These are phyloP conservation scores for Drosophila quinaria DNA, from an alignment of 2,888 invertebrate species.

Conservation along the genomic window DNA sequence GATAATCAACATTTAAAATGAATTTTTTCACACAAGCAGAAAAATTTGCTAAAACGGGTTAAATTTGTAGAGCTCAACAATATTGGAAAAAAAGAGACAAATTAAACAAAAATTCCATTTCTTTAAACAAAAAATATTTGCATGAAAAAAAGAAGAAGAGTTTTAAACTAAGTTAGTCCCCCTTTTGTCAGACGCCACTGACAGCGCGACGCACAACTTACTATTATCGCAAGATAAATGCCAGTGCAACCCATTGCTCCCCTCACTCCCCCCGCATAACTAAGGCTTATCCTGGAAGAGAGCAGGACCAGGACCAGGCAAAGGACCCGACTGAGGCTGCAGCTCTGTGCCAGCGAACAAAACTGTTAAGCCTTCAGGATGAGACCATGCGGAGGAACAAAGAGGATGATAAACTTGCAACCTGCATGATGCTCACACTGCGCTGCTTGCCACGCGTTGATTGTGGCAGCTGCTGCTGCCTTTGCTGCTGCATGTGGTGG, in stretches of 20 bases:
- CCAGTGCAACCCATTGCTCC: slow-evolving; percentile 37
- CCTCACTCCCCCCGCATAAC: slow-evolving; percentile 60
- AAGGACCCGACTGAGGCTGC: slow-evolving; percentile 19
- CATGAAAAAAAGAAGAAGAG: too few species aligned
- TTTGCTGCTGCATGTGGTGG: slow-evolving; percentile 25
- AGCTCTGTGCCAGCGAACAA: slow-evolving; percentile 50
- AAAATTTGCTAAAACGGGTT: too few species aligned
- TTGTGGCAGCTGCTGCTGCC: slow-evolving; percentile 60
- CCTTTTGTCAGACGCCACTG: slow-evolving; percentile 35
- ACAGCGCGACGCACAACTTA: slow-evolving; percentile 59
- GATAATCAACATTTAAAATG: too few species aligned
- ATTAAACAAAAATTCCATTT: too few species aligned
- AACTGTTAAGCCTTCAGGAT: slow-evolving; percentile 70
- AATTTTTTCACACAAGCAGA: too few species aligned
- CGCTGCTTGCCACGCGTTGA: slow-evolving; percentile 43
- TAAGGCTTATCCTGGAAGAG: slow-evolving; percentile 66
- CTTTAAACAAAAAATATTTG: too few species aligned
- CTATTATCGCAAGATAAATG: slow-evolving; percentile 79
- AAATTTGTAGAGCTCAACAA: too few species aligned
- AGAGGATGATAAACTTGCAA: slow-evolving; percentile 43
- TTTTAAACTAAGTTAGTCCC: not conserved
- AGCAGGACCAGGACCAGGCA: not conserved
- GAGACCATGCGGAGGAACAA: slow-evolving; percentile 16
- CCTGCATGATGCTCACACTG: slow-evolving; percentile 60
- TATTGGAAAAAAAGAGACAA: too few species aligned